A percentile compares a stretch with the other conserved stretches of the same genome.
phyloP scores from a whole-genome alignment of 1,140 invertebrate species.

The Drosophila quadrilineata region DNA sequence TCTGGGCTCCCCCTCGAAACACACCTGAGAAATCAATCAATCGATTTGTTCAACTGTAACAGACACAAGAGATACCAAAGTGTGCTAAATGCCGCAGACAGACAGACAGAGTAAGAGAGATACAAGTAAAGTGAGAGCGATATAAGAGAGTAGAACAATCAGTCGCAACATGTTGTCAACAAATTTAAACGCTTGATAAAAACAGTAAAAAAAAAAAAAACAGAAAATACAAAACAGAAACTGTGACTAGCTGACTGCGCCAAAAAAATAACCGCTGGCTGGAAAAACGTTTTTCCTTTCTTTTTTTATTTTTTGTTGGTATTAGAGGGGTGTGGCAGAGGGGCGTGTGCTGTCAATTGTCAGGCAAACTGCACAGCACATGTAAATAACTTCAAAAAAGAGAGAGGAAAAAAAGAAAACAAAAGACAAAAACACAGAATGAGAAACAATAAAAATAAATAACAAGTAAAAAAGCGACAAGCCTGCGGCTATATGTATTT shows the following conservation, averaged over 20 bases:
- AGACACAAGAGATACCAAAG: slow-evolving; percentile 25
- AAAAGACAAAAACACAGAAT: slow-evolving; percentile 14
- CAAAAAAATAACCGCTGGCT: slow-evolving; percentile 53
- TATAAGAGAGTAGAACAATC: slow-evolving; percentile 44
- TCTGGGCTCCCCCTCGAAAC: slow-evolving; percentile 52
- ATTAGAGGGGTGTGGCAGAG: background rate
- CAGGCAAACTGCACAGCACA: slow-evolving; percentile 49
- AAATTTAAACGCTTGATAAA: slow-evolving; percentile 68
- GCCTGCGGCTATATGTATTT: slow-evolving; percentile 31
- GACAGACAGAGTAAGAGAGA: background rate
- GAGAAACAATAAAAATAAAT: slow-evolving; percentile 36
- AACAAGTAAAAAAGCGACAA: slow-evolving; percentile 36
- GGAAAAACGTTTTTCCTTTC: slow-evolving; percentile 12
- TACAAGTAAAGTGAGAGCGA: background rate
- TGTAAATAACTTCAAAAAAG: slow-evolving; percentile 65
- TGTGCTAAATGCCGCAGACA: background rate
- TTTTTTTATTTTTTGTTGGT: slow-evolving; percentile 1
- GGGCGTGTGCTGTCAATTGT: slow-evolving; percentile 41
- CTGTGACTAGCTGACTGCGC: slow-evolving; percentile 52
- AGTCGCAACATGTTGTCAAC: slow-evolving; percentile 74
- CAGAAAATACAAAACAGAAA: too few relatives aligned
- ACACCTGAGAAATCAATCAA: slow-evolving; percentile 78
- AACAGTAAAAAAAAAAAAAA: too few relatives aligned
- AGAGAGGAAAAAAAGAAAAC: slow-evolving; percentile 1
- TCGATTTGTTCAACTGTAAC: slow-evolving; percentile 73